A percentile compares a stretch with the other conserved stretches of the same genome.
Conservation (phyloP, 2,113 vertebrate genomes). For the Thermophis baileyi region DNA sequence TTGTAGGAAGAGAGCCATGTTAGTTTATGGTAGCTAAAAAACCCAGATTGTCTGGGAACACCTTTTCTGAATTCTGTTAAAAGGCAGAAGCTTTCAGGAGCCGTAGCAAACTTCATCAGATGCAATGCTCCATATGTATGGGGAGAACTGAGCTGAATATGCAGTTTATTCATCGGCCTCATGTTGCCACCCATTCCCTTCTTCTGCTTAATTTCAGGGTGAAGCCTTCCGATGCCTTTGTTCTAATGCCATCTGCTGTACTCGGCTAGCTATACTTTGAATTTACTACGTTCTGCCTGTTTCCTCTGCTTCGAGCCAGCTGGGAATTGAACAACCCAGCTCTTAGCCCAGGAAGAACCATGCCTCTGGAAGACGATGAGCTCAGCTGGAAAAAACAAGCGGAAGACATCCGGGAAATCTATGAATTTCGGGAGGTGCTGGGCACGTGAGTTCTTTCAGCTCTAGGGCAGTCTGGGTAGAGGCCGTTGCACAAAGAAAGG, state of each 20-base stretch:
- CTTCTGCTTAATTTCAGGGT: background rate
- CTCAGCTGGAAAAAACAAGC: conserved; percentile 75
- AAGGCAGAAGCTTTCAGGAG: background rate
- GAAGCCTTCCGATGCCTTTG: background rate
- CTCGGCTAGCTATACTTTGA: background rate
- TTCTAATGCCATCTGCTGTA: background rate
- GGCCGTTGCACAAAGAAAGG: background rate
- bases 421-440: conserved; percentile 77
- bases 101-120: background rate
- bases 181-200: background rate
- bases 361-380: conserved; percentile 71
- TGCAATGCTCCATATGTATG: background rate
- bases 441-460: conserved; percentile 71
- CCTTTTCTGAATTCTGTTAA: background rate
- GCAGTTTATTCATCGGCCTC: background rate
- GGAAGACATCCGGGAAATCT: conserved; percentile 71
- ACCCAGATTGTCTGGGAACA: background rate
- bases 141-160: background rate
- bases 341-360: conserved; percentile 35
- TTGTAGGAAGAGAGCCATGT: background rate
- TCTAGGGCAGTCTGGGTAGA: background rate
- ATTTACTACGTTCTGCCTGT: background rate
- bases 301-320: background rate
- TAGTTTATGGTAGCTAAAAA: background rate
- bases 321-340: background rate